Percentiles rank a stretch among this genome's conserved stretches.
phyloP scores from a whole-genome alignment of 2,888 invertebrate species.

The Tubiluchus corallicola region DNA sequence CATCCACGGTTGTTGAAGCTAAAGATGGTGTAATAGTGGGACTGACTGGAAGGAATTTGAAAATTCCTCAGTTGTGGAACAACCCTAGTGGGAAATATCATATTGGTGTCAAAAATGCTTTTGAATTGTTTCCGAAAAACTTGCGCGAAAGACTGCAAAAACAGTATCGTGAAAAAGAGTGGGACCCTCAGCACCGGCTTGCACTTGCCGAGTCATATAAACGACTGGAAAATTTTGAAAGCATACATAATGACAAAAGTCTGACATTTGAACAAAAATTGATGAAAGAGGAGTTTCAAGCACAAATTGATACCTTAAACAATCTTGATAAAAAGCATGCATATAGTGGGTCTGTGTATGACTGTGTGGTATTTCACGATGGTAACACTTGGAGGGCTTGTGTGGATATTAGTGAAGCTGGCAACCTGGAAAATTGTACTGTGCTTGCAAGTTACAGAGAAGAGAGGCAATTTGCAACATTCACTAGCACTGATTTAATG shows the following conservation, averaged over 20 bases:
- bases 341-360: conserved; percentile 73
- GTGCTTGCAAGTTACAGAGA: conserved; percentile 60
- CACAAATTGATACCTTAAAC: conserved; percentile 60
- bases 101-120: conserved; percentile 65
- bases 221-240: conserved; percentile 48
- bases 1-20: conserved; percentile 48
- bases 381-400: conserved; percentile 74
- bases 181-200: conserved; percentile 64
- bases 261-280: conserved; percentile 48
- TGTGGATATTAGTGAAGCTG: conserved; percentile 60
- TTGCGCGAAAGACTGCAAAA: conserved; percentile 52
- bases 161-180: conserved; percentile 56
- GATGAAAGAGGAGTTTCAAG: conserved; percentile 69
- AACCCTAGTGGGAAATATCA: conserved; percentile 69
- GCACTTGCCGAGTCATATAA: conserved; percentile 57
- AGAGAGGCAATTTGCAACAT: conserved; percentile 53
- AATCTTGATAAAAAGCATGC: conserved; percentile 65
- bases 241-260: conserved; percentile 35
- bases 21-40: conserved; percentile 54
- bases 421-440: conserved; percentile 55
- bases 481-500: conserved; percentile 58
- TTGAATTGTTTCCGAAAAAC: conserved; percentile 65
- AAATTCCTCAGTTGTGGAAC: conserved; percentile 61
- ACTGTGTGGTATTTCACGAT: conserved; percentile 81
- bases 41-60: conserved; percentile 64